Conservation (phyloP, 1,140 invertebrate species). For the Artemia franciscana region DNA sequence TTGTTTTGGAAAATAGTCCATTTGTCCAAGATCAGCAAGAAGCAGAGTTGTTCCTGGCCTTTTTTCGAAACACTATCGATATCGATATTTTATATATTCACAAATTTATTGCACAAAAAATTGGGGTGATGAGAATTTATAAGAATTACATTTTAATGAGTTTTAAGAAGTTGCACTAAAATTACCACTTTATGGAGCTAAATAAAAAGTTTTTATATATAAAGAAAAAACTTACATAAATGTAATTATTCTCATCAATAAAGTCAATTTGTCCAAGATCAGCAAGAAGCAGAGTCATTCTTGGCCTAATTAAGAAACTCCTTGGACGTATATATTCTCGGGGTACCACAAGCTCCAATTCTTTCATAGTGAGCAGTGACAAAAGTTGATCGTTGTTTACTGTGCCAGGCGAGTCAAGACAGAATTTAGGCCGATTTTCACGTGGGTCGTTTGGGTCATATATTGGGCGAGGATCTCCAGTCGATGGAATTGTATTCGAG, state of each 20-base stretch:
- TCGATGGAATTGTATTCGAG: constrained; percentile 10
- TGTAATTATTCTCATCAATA: constrained; percentile 20
- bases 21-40: constrained; percentile 33
- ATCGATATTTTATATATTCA: not conserved
- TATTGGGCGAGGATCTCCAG: constrained; percentile 14
- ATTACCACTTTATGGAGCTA: not conserved
- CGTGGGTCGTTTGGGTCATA: constrained; percentile 39
- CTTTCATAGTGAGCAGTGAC: constrained; percentile 59
- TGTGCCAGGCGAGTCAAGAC: constrained; percentile 78
- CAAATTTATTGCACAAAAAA: no score
- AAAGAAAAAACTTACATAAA: constrained; percentile 17
- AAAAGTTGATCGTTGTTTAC: constrained; percentile 55
- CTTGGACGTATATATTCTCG: constrained; percentile 40
- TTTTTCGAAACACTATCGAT: not conserved
- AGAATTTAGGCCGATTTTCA: constrained; percentile 41
- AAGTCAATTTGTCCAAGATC: constrained; percentile 60
- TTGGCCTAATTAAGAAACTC: constrained; percentile 37
- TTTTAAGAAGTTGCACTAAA: no score
- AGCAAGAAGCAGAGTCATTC: constrained; percentile 48
- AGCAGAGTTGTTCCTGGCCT: not conserved
- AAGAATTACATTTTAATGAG: no score
- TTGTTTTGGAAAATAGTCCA: constrained; percentile 34
- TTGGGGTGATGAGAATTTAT: no score
- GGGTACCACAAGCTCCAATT: constrained; percentile 48
- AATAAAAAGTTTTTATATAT: not conserved